Evolutionary conservation across 2,113 vertebrate species (phyloP).

Genomic region (Melanerpes aurifrons): DNA sequence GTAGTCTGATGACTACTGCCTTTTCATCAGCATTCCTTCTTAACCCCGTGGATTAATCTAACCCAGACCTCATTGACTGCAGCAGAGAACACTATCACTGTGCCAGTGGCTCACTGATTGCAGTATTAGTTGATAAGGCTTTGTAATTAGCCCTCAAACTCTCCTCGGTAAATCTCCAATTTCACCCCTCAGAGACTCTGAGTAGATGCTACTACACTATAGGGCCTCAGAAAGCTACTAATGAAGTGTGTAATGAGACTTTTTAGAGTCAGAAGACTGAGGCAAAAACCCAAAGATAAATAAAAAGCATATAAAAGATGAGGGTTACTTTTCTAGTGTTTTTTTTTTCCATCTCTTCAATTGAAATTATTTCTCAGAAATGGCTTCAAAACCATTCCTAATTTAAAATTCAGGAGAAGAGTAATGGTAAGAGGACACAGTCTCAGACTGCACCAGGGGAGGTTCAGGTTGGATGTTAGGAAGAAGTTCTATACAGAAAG

Average conservation of each 20-base stretch:
- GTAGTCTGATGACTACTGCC: slow-evolving; percentile 10
- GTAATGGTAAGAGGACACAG: too few relatives aligned
- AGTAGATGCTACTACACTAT: slow-evolving; percentile 30
- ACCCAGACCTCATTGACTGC: slow-evolving; percentile 22
- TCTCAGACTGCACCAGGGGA: too few relatives aligned
- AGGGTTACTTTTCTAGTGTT: not conserved
- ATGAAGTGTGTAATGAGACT: slow-evolving; percentile 63
- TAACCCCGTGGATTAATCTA: slow-evolving; percentile 36
- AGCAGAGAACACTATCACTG: not conserved
- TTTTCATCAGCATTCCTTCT: slow-evolving; percentile 17
- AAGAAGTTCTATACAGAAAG: too few relatives aligned
- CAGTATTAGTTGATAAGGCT: slow-evolving; percentile 51
- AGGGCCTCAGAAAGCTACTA: slow-evolving; percentile 51
- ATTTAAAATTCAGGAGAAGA: not conserved
- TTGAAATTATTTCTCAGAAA: not conserved
- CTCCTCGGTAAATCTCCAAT: slow-evolving; percentile 61
- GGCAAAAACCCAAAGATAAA: slow-evolving; percentile 39
- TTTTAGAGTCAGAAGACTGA: slow-evolving; percentile 47
- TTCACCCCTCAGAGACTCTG: slow-evolving; percentile 61
- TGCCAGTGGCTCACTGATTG: slow-evolving; percentile 31
- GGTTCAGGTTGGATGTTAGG: too few relatives aligned
- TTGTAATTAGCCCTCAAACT: slow-evolving; percentile 61
- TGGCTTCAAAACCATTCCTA: not conserved
- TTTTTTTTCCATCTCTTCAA: not conserved
- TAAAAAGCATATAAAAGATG: slow-evolving; percentile 34